Conservation (phyloP, 2,888 invertebrate species). For the Tridacna crocea region DNA sequence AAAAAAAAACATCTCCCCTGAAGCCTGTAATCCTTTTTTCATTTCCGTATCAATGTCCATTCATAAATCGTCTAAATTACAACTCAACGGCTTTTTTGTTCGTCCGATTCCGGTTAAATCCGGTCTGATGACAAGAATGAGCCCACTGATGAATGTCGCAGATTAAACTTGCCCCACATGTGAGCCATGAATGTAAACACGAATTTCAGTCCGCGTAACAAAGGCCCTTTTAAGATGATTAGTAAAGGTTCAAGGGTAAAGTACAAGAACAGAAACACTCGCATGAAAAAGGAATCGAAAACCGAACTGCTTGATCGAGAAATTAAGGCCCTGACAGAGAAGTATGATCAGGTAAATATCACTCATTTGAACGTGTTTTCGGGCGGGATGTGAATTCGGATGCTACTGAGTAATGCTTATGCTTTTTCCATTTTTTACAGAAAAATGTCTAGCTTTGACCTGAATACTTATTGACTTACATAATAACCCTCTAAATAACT, state of each 20-base stretch:
- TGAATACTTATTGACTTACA: background rate
- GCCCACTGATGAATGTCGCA: no score
- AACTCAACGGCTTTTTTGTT: no score
- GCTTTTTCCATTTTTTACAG: background rate
- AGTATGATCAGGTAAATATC: constrained; percentile 16
- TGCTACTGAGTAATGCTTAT: background rate
- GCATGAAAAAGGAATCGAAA: constrained; percentile 13
- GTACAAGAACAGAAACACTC: background rate
- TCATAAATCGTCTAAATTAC: no score
- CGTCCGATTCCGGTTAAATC: no score
- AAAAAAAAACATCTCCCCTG: no score
- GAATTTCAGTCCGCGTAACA: constrained; percentile 2
- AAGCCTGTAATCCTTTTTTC: no score
- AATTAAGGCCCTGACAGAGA: constrained; percentile 6
- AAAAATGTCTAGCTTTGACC: no score
- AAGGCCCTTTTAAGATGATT: background rate
- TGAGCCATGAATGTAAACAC: background rate
- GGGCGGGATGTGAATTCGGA: background rate
- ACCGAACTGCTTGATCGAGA: constrained; percentile 9
- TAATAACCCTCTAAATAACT: background rate
- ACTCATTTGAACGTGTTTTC: background rate
- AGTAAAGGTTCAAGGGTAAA: background rate
- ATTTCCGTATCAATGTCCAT: no score
- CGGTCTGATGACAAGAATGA: no score
- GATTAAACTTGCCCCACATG: no score